Conservation (phyloP, 2,888 invertebrate genomes). For the Hetaerina titia region DNA sequence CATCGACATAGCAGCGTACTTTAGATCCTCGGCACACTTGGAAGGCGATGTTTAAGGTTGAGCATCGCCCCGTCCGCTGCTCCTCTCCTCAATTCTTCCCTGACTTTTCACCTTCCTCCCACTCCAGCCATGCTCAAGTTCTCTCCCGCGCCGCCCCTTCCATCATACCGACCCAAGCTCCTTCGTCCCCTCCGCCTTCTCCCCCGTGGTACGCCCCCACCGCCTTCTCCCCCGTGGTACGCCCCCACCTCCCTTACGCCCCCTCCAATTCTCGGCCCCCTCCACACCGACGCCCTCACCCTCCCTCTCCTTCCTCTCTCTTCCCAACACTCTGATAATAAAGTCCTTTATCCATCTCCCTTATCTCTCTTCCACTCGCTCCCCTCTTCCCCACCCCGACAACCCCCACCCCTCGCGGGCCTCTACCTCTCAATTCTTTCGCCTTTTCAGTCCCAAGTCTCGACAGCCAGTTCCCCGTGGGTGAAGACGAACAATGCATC, state of each 20-base stretch:
- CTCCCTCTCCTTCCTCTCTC: background rate
- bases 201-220: background rate
- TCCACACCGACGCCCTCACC: background rate
- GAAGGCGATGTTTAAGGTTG: no score
- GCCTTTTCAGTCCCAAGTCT: background rate
- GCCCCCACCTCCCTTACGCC: background rate
- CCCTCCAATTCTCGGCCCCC: background rate
- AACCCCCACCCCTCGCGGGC: background rate
- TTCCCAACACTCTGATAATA: background rate
- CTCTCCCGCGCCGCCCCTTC: background rate
- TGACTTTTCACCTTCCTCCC: no score
- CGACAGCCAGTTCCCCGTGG: background rate
- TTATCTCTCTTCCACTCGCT: background rate
- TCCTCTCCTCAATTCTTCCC: no score
- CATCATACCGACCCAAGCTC: background rate
- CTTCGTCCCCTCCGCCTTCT: background rate
- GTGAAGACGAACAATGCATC: constrained; percentile 31
- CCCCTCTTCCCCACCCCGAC: background rate
- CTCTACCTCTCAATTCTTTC: constrained; percentile 17
- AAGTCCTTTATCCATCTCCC: constrained; percentile 30
- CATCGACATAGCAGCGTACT: no score
- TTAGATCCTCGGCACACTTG: no score
- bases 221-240: background rate
- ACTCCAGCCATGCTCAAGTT: no score
- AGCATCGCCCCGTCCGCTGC: no score